phyloP scores from a whole-genome alignment of 2,797 vertebrate genomes.

The Rhabdophis nuchalis region DNA sequence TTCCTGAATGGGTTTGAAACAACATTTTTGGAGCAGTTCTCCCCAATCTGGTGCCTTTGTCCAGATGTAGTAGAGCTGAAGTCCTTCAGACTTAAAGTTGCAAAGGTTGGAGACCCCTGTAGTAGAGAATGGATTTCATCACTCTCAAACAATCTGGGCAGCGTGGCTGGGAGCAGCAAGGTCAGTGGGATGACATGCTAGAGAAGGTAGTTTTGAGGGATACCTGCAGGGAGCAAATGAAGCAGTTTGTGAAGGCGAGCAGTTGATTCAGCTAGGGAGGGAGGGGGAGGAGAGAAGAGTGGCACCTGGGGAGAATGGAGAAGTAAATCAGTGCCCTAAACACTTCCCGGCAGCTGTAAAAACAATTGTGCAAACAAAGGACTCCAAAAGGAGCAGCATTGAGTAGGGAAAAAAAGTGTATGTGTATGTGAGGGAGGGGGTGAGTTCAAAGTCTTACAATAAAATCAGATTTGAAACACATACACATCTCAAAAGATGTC shows the following conservation, averaged over 20 bases:
- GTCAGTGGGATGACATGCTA: not conserved
- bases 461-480: not conserved
- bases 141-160: not conserved
- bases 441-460: not conserved
- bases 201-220: not conserved
- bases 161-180: not conserved
- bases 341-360: conserved; percentile 66
- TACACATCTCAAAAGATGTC: not conserved
- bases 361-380: conserved; percentile 62
- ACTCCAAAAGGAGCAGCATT: conserved; percentile 41
- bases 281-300: not conserved
- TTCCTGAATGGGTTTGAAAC: too few species aligned
- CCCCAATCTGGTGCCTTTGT: not conserved
- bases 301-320: conserved; percentile 39
- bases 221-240: not conserved
- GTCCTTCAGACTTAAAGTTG: too few species aligned
- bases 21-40: not conserved
- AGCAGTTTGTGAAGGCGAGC: too few species aligned
- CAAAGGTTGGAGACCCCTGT: too few species aligned
- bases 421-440: not conserved
- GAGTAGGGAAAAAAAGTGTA: not conserved
- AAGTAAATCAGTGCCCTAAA: conserved; percentile 60
- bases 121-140: not conserved
- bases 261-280: not conserved
- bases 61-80: not conserved